Base-by-base conservation (phyloP, 2,113 vertebrate genomes). In the Turnix velox region DNA sequence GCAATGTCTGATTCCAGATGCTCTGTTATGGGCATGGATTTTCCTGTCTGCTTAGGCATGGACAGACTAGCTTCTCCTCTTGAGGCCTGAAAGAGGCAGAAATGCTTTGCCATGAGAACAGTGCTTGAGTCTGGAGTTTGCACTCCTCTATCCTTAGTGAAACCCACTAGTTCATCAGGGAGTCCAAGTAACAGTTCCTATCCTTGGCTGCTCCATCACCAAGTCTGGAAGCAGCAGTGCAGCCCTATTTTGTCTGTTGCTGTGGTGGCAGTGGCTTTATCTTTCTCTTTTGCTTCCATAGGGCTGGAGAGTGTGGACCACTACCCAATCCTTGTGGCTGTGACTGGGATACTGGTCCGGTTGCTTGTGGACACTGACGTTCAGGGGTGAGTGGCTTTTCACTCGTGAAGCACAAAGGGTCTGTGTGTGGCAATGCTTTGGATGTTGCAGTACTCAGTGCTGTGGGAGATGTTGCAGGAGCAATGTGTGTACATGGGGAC, bases 281-380 rank as follows among this genome's bases (percentile, higher is more conserved):
- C 35, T 92, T 85, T 77, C 61, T 63, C 28, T 52, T 87, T 69
- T 49, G 42, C 43, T 94, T 87, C 42, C 14, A 0, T 25, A 99
- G 99, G 99, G 58, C 97, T 99, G 95, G 99, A 99, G 93, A 99
- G 99, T 0, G 99, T 99, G 73, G 99, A 99, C 97, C 99, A 99
- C 92, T 99, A 99, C 92, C 99, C 99, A 39, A 99, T 99, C 94
- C 98, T 99, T 22, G 99, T 99, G 84, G 99, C 99, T 2, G 99
- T 99, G 58, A 99, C 99, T 0, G 99, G 99, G 65, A 99, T 99
- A 95, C 97, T 99, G 93, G 99, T 99, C 40, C 98, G 96, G 30
- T 97, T 99, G 59, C 98, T 99, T 83, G 98, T 99, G 88, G 99
- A 99, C 23, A 98, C 98, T 65, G 97, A 99, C 30, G 93, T 95